Evolutionary conservation across 2,888 invertebrate species (phyloP), one percentile per base, ranked within the genome.

Genomic region (Lasioglossum marginatum): DNA sequence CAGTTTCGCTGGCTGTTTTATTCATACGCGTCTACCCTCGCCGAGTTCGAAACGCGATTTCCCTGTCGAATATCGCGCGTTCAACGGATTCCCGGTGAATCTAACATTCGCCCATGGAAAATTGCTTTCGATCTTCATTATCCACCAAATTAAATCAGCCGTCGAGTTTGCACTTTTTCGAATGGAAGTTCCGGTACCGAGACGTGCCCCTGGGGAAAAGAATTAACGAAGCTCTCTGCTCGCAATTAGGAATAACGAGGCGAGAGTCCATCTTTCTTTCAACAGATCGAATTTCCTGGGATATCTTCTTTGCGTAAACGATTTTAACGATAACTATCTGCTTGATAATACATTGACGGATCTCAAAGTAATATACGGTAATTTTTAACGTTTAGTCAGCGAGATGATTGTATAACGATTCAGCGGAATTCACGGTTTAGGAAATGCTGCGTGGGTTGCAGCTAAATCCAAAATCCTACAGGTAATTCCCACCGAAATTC

Each of bases 141-240:
- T 68, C 23, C 4, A 1, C 0, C 8, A n/a, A 37, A 34, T 37
- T 34, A 68, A 37, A 23, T 23, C 23, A 12, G 12, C 37, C 37
- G 19, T 12, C 34, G 37, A 34, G 68, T 37, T 68, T 12, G 23
- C 34, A 37, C 10, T 71, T 52, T 71, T 71, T 27, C 71, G 23
- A 45, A 16, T 27, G 45, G 23, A n/a, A 48, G 16, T 34, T 31
- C 66, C 19, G 19, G 19, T 4, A 19, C 8, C 1, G 31, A 4
- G 16, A 31, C 66, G 14, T 6, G 19, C 63, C 63, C 19, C 6
- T 23, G 4, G 43, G 43, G 60, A 57, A 78, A 40, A 71, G 40
- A 57, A 78, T 71, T 68, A 71, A 71, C 52, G 14, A 66, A 66
- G 16, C 45, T 66, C 45, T 34, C 66, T n/a, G 66, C 2, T 52